Evolutionary conservation across 2,113 vertebrate species (phyloP).

Genomic region (Electrona antarctica): DNA sequence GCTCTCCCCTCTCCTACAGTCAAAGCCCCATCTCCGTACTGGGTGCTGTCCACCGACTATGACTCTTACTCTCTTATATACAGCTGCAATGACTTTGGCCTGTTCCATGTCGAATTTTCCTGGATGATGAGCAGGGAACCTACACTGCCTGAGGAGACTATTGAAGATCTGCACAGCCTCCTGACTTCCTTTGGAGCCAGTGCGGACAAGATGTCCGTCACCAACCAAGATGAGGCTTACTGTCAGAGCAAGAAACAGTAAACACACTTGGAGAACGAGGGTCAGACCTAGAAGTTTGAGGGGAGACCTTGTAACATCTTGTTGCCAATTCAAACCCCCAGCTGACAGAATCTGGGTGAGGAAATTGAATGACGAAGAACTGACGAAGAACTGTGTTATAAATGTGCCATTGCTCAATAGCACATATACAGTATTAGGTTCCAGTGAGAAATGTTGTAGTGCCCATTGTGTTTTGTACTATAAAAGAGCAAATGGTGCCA

Average conservation of each 20-base stretch:
- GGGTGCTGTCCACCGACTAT: conserved; percentile 87
- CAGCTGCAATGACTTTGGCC: conserved; percentile 79
- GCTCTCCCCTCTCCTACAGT: conserved; percentile 57
- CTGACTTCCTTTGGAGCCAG: conserved; percentile 78
- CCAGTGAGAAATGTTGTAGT: too few species aligned
- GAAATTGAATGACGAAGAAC: too few species aligned
- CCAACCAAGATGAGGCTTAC: conserved; percentile 74
- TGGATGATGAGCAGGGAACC: conserved; percentile 86
- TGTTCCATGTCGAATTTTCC: conserved; percentile 76
- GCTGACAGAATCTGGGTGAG: too few species aligned
- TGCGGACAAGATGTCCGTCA: conserved; percentile 70
- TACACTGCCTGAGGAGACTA: conserved; percentile 76
- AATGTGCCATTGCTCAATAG: too few species aligned
- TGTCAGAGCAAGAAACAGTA: conserved; percentile 64
- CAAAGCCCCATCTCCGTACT: conserved; percentile 79
- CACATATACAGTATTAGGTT: too few species aligned
- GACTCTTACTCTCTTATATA: conserved; percentile 84
- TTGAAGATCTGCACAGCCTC: conserved; percentile 75
- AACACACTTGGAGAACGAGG: too few species aligned
- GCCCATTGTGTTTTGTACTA: too few species aligned
- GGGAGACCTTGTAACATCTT: too few species aligned
- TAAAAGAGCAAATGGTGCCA: too few species aligned
- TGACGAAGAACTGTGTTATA: too few species aligned
- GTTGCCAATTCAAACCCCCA: too few species aligned
- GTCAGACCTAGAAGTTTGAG: too few species aligned